These are phyloP conservation scores for Drosophila ezoana DNA, from an alignment of 2,888 invertebrate species.

Conservation along the genomic window DNA sequence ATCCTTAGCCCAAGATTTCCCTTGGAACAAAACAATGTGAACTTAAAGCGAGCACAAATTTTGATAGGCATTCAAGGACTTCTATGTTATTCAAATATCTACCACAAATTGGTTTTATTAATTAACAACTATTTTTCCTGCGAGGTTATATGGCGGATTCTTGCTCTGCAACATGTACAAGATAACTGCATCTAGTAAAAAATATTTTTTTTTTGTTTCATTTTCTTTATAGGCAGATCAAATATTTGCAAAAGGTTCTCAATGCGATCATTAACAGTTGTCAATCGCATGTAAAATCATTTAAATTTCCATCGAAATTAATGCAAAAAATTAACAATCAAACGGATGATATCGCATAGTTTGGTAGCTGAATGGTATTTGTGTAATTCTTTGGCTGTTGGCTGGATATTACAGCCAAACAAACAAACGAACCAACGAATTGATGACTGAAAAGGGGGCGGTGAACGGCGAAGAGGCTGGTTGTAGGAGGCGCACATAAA, in stretches of 20 bases:
- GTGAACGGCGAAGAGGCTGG: not conserved
- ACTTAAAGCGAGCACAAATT: too few species aligned
- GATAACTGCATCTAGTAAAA: too few species aligned
- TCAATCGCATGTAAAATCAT: conserved; percentile 14
- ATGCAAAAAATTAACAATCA: conserved; percentile 40
- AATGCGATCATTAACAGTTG: conserved; percentile 31
- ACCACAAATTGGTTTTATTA: too few species aligned
- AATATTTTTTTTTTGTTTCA: too few species aligned
- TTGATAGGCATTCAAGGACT: too few species aligned
- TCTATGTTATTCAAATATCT: too few species aligned
- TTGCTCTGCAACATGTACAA: too few species aligned
- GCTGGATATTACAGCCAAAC: conserved; percentile 29
- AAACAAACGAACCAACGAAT: conserved; percentile 21
- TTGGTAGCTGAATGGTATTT: conserved; percentile 31
- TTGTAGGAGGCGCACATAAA: conserved; percentile 19
- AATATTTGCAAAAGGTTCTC: conserved; percentile 1
- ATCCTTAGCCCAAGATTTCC: too few species aligned
- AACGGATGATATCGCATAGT: conserved; percentile 33
- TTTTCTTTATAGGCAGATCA: not conserved
- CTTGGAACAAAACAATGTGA: too few species aligned
- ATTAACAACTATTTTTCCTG: too few species aligned
- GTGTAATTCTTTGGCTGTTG: conserved; percentile 32
- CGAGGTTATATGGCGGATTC: too few species aligned
- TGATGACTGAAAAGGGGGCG: conserved; percentile 12
- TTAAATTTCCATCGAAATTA: conserved; percentile 32